Percentiles rank a stretch among this genome's conserved stretches.
phyloP scores from a whole-genome alignment of 2,113 vertebrate genomes.

The Grammomys surdaster region DNA sequence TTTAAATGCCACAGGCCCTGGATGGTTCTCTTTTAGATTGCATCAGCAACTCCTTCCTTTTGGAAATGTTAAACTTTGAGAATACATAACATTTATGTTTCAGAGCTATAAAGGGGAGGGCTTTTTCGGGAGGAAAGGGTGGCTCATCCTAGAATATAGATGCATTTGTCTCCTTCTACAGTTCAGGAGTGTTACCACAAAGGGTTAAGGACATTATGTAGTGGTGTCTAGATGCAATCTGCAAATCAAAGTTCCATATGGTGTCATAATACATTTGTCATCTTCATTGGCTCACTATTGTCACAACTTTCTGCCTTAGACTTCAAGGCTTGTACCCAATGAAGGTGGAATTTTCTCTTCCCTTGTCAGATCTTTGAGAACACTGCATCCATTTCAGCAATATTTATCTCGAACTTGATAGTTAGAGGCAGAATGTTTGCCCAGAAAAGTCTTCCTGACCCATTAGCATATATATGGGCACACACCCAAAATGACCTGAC shows the following conservation, averaged over 20 bases:
- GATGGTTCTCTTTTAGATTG: conserved; percentile 64
- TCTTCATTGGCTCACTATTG: conserved; percentile 46
- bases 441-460: conserved; percentile 17
- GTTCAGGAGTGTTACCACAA: conserved; percentile 12
- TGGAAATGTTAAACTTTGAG: conserved; percentile 61
- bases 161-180: background rate
- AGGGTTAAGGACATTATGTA: conserved; percentile 40
- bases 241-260: conserved; percentile 31
- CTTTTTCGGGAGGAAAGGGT: background rate
- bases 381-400: background rate
- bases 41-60: conserved; percentile 60
- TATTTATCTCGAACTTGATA: conserved; percentile 28
- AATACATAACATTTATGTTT: conserved; percentile 61
- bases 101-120: background rate
- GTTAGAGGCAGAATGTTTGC: conserved; percentile 18
- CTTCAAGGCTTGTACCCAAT: conserved; percentile 3
- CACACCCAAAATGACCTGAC: background rate
- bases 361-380: conserved; percentile 46
- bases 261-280: background rate
- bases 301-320: conserved; percentile 58
- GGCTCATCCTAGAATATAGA: background rate
- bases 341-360: conserved; percentile 24
- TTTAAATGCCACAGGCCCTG: conserved; percentile 79
- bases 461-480: background rate
- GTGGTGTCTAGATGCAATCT: background rate